These are phyloP conservation scores for Parotocinclus haroldoi DNA, from an alignment of 2,797 vertebrate genomes.

Conservation along the genomic window DNA sequence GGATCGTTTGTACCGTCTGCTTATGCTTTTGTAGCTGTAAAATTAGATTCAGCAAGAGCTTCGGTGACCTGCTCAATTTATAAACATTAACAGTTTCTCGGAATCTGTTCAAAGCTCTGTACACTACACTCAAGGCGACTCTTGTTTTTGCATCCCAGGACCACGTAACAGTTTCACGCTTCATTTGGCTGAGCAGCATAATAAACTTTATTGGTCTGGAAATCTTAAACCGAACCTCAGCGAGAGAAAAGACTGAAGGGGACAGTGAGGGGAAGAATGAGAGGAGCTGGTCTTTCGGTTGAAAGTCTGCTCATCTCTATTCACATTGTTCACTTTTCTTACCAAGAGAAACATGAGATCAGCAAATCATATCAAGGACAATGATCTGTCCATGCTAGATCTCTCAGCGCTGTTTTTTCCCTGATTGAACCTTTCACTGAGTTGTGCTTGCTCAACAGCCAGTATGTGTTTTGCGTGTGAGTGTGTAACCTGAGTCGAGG, in stretches of 20 bases:
- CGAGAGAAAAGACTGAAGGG: background rate
- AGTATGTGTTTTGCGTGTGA: background rate
- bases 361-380: conserved; percentile 5
- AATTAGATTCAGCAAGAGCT: no score
- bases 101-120: no score
- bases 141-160: background rate
- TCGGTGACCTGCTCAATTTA: background rate
- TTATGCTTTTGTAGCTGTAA: no score
- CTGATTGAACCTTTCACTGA: background rate
- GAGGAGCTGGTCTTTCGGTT: background rate
- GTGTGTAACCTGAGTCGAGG: background rate
- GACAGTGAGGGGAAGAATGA: background rate
- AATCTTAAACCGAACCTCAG: conserved; percentile 1
- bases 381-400: no score
- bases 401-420: conserved; percentile 1
- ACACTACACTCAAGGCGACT: background rate
- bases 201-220: conserved; percentile 26
- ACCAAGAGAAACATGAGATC: conserved; percentile 3
- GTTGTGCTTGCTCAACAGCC: conserved; percentile 7
- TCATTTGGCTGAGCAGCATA: conserved; percentile 24
- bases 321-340: background rate
- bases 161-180: background rate
- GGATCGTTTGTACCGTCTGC: no score
- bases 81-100: background rate
- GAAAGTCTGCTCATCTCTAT: background rate